A percentile compares a stretch with the other conserved stretches of the same genome.
phyloP scores from a whole-genome alignment of 2,888 invertebrate genomes.

The Pardosa pseudoannulata region DNA sequence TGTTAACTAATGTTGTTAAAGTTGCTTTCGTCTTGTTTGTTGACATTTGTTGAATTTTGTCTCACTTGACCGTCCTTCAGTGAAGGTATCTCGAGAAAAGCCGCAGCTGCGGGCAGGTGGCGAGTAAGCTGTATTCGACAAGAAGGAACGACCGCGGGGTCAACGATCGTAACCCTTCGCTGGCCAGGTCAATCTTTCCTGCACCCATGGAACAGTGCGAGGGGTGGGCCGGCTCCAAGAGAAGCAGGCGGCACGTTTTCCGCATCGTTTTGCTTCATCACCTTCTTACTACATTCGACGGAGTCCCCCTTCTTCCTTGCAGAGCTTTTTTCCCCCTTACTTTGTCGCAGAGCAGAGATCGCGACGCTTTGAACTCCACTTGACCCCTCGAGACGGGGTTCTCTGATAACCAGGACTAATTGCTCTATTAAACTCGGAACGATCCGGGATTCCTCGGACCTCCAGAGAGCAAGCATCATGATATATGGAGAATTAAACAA shows the following conservation, averaged over 20 bases:
- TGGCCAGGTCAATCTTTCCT: constrained; percentile 71
- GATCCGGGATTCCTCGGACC: too few species aligned
- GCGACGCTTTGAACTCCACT: constrained; percentile 31
- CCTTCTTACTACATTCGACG: constrained; percentile 38
- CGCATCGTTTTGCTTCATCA: constrained; percentile 71
- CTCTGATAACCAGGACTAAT: not conserved
- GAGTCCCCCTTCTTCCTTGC: constrained; percentile 21
- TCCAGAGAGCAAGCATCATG: too few species aligned
- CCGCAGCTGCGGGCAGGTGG: not conserved
- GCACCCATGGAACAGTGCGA: constrained; percentile 58
- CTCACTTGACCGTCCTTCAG: too few species aligned
- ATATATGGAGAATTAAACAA: too few species aligned
- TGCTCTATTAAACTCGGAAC: too few species aligned
- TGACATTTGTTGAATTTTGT: too few species aligned
- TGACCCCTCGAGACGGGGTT: constrained; percentile 34
- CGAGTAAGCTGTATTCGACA: not conserved
- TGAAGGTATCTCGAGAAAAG: not conserved
- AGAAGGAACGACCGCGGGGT: constrained; percentile 22
- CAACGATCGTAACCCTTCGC: constrained; percentile 72
- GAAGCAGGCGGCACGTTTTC: constrained; percentile 65
- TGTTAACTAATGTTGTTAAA: too few species aligned
- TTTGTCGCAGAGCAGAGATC: constrained; percentile 27
- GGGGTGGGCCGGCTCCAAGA: constrained; percentile 39
- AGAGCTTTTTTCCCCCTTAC: constrained; percentile 3
- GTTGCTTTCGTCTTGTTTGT: too few species aligned